phyloP scores from a whole-genome alignment of 2,888 invertebrate species.

The Calliopum simillimum region DNA sequence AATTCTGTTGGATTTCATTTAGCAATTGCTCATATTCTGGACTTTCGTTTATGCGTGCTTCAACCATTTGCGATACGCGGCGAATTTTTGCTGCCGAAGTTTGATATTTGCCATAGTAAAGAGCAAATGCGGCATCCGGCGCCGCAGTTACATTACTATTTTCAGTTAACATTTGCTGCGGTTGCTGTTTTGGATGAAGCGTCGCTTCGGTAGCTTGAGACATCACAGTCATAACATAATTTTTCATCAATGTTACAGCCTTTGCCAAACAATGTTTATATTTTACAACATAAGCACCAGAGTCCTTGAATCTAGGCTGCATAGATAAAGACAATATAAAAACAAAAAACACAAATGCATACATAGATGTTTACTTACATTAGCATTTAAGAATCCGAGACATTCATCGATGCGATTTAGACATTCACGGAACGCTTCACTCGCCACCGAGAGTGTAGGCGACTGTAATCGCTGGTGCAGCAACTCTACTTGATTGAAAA shows the following conservation, averaged over 20 bases:
- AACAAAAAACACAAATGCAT: background rate
- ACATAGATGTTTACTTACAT: conserved; percentile 72
- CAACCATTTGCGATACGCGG: conserved; percentile 84
- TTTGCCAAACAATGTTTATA: conserved; percentile 87
- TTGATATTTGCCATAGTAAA: conserved; percentile 95
- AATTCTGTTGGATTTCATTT: conserved; percentile 85
- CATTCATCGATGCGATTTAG: conserved; percentile 88
- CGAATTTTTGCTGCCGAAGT: conserved; percentile 89
- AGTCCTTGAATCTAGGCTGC: conserved; percentile 86
- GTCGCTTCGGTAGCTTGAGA: conserved; percentile 84
- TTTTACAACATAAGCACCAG: conserved; percentile 82
- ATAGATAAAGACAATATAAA: conserved; percentile 45
- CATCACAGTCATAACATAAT: conserved; percentile 81
- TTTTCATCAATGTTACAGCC: conserved; percentile 82
- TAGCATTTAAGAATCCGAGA: conserved; percentile 82
- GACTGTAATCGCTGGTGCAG: conserved; percentile 84
- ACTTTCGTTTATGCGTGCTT: conserved; percentile 78
- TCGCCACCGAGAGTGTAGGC: conserved; percentile 84
- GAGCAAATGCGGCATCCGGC: conserved; percentile 79
- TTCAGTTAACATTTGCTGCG: conserved; percentile 2
- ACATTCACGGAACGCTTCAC: conserved; percentile 84
- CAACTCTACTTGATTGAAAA: conserved; percentile 87
- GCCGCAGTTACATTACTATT: conserved; percentile 61
- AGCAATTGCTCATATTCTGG: conserved; percentile 81
- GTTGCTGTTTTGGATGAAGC: conserved; percentile 64